phyloP scores from a whole-genome alignment of 2,113 vertebrate species.

The Sturnira hondurensis region DNA sequence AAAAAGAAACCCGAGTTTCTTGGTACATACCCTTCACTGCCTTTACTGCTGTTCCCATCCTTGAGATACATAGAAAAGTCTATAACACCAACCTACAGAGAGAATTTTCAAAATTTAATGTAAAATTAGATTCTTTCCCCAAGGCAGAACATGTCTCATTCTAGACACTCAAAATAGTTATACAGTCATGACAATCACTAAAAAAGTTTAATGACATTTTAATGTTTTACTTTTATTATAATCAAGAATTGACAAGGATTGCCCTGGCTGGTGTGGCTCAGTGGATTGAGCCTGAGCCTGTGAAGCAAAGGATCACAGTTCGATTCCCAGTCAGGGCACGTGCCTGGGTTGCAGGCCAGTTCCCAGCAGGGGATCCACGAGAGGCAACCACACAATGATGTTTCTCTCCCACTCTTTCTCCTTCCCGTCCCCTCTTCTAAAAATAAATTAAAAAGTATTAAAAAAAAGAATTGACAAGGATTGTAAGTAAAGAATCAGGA shows the following conservation, averaged over 20 bases:
- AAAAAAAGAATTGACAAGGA: not conserved
- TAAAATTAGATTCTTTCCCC: not conserved
- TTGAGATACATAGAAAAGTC: conserved; percentile 99
- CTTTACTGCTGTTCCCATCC: conserved; percentile 96
- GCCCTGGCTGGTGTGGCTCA: too few relatives aligned
- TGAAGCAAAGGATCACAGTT: too few relatives aligned
- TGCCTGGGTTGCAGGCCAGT: too few relatives aligned
- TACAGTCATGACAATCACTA: not conserved
- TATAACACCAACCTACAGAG: conserved; percentile 94
- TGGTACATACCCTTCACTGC: conserved; percentile 91
- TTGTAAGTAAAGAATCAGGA: not conserved
- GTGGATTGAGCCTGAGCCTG: too few relatives aligned
- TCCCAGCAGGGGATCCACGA: too few relatives aligned
- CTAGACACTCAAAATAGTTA: not conserved
- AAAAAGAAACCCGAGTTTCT: not conserved
- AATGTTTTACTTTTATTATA: not conserved
- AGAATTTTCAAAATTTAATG: conserved; percentile 43
- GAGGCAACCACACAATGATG: too few relatives aligned
- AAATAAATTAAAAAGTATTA: too few relatives aligned
- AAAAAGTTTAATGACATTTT: not conserved
- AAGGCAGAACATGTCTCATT: not conserved
- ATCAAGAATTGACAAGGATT: not conserved
- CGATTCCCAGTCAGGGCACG: too few relatives aligned
- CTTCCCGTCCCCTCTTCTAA: too few relatives aligned
- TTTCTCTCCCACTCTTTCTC: too few relatives aligned